A percentile compares a stretch with the other conserved stretches of the same genome.
Conservation (phyloP, 2,888 invertebrate species). For the Sminthurides aquaticus region DNA sequence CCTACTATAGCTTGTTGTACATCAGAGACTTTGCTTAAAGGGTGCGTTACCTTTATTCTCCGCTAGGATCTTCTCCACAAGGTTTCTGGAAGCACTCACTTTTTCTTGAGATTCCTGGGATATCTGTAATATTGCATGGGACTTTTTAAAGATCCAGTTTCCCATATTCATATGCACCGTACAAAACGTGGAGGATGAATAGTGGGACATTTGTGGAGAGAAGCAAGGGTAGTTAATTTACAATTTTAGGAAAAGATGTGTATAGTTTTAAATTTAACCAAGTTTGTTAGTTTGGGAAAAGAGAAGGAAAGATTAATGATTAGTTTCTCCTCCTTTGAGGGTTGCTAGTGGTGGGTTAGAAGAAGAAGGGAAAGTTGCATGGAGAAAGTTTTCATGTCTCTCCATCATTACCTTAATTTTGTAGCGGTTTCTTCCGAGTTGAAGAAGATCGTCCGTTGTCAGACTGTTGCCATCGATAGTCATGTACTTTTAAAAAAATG, state of each 20-base stretch:
- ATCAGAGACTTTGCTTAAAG: too few relatives aligned
- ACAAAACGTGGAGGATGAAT: too few relatives aligned
- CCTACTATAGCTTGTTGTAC: too few relatives aligned
- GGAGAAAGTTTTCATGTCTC: neutral
- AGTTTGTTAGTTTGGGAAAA: neutral
- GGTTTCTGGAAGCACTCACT: conserved; percentile 51
- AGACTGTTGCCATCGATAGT: conserved; percentile 55
- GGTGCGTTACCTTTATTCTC: conserved; percentile 56
- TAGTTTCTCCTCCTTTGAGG: neutral
- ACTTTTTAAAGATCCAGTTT: too few relatives aligned
- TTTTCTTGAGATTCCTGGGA: conserved; percentile 52
- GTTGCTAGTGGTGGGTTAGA: neutral
- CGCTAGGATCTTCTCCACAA: conserved; percentile 55
- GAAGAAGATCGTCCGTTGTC: conserved; percentile 53
- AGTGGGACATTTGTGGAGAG: too few relatives aligned
- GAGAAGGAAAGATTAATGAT: conserved; percentile 1
- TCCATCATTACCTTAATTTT: conserved; percentile 50
- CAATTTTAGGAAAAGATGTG: too few relatives aligned
- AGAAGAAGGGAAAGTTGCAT: neutral
- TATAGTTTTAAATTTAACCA: too few relatives aligned
- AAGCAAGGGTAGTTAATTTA: too few relatives aligned
- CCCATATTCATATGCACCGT: too few relatives aligned
- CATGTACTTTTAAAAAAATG: conserved; percentile 48
- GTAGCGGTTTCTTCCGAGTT: conserved; percentile 53
- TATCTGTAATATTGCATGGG: conserved; percentile 47